These are phyloP conservation scores for Trimorus sp. DNA, from an alignment of 2,888 invertebrate genomes.

Conservation along the genomic window DNA sequence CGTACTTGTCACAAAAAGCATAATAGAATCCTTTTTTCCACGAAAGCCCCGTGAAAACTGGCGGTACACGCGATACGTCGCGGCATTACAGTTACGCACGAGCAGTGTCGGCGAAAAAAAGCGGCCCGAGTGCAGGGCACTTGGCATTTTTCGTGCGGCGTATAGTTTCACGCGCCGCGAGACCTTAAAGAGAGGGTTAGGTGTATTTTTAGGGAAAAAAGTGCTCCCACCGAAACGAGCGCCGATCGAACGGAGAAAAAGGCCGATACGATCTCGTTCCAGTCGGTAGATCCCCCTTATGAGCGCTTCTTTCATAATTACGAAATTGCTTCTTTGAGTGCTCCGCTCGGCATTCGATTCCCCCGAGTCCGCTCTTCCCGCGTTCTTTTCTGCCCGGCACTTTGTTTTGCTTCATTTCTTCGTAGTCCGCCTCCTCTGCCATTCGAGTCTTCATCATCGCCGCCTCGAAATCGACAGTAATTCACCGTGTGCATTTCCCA, in stretches of 20 bases:
- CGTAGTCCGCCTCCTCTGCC: conserved; percentile 37
- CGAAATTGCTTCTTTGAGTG: conserved; percentile 80
- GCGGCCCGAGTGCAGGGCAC: conserved; percentile 12
- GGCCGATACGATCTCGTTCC: conserved; percentile 77
- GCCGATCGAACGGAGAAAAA: conserved; percentile 67
- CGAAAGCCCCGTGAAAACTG: too few species aligned
- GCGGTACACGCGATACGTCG: conserved; percentile 2
- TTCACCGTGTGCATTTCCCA: conserved; percentile 24
- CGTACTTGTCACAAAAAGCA: too few species aligned
- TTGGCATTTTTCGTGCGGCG: conserved; percentile 41
- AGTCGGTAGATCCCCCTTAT: conserved; percentile 74
- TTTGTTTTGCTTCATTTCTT: conserved; percentile 48
- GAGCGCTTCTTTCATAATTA: conserved; percentile 77
- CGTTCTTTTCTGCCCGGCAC: conserved; percentile 52
- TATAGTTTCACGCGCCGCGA: conserved; percentile 60
- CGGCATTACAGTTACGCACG: conserved; percentile 44
- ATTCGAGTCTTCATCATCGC: conserved; percentile 70
- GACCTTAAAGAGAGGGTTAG: conserved; percentile 50
- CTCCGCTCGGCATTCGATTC: conserved; percentile 75
- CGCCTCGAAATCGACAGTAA: conserved; percentile 70
- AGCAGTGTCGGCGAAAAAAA: conserved; percentile 39
- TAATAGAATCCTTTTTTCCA: too few species aligned
- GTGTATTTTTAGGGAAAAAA: conserved; percentile 67
- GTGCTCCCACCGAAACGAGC: conserved; percentile 66
- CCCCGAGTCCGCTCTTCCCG: conserved; percentile 70